A percentile compares a stretch with the other conserved stretches of the same genome.
These are phyloP conservation scores for Piaya cayana DNA, from an alignment of 2,113 vertebrate species.

Conservation along the genomic window DNA sequence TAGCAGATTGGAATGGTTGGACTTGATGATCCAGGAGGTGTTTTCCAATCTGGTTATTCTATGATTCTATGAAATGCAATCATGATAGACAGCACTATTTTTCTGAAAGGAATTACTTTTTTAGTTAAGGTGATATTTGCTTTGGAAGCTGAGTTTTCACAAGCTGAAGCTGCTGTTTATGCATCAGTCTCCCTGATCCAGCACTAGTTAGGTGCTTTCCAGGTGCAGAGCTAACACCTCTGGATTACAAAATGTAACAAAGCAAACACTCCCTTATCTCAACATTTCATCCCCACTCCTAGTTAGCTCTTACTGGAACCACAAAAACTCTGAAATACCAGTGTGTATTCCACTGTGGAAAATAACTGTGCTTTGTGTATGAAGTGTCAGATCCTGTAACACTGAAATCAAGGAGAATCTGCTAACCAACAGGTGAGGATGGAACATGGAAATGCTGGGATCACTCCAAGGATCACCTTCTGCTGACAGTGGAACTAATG, in stretches of 20 bases:
- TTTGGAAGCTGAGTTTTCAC: not conserved
- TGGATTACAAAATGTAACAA: not conserved
- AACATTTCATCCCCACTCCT: not conserved
- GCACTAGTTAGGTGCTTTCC: not conserved
- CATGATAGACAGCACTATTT: not conserved
- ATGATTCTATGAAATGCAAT: not conserved
- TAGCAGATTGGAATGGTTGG: too few relatives aligned
- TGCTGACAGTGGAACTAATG: accelerated
- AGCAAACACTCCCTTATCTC: not conserved
- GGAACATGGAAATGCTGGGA: not conserved
- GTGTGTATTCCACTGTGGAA: not conserved
- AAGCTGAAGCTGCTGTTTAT: not conserved
- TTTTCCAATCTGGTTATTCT: too few relatives aligned
- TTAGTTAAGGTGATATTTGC: not conserved
- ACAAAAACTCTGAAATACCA: not conserved
- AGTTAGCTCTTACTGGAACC: not conserved
- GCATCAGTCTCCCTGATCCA: not conserved
- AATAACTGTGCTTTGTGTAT: not conserved
- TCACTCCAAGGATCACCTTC: accelerated
- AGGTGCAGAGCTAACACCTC: not conserved
- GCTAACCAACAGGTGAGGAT: not conserved
- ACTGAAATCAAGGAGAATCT: not conserved
- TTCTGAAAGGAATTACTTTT: not conserved
- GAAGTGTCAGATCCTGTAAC: not conserved
- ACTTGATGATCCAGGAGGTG: too few relatives aligned